Evolutionary conservation across 2,797 vertebrate species (phyloP).

Genomic region (Erethizon dorsatum): DNA sequence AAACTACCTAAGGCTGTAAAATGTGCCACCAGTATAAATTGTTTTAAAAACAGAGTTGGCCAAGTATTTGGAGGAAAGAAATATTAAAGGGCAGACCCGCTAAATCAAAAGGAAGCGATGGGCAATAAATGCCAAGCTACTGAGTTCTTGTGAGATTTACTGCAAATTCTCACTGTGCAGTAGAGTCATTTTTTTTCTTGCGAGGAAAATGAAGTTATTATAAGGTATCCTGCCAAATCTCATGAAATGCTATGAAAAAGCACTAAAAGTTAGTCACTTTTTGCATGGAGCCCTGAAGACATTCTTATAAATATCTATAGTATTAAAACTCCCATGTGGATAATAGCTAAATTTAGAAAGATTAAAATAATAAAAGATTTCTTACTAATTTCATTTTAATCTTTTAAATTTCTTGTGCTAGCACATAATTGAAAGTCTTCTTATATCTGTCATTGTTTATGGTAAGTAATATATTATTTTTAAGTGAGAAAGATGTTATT

Average conservation of each 20-base stretch:
- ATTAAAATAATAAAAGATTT: neutral
- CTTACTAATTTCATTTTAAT: neutral
- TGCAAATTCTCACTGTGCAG: slow-evolving; percentile 75
- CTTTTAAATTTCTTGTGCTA: slow-evolving; percentile 31
- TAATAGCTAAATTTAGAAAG: neutral
- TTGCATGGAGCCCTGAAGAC: slow-evolving; percentile 57
- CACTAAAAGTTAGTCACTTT: slow-evolving; percentile 75
- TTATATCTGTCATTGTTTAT: neutral
- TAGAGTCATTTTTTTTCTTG: slow-evolving; percentile 82
- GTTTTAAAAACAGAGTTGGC: slow-evolving; percentile 85
- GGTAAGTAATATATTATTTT: neutral
- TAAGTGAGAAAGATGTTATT: neutral
- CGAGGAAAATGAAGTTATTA: slow-evolving; percentile 87
- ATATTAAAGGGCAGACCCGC: slow-evolving; percentile 78
- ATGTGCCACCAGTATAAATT: slow-evolving; percentile 81
- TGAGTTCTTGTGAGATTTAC: slow-evolving; percentile 83
- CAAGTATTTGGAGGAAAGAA: slow-evolving; percentile 86
- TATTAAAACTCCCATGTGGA: neutral
- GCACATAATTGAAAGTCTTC: neutral
- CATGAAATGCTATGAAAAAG: slow-evolving; percentile 74
- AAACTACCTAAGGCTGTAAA: slow-evolving; percentile 84
- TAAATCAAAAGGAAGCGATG: slow-evolving; percentile 85
- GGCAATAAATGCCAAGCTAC: slow-evolving; percentile 84
- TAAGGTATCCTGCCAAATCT: slow-evolving; percentile 78
- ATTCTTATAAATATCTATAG: neutral